phyloP scores from a whole-genome alignment of 1,140 invertebrate genomes.

The Rhizoglyphus robini region DNA sequence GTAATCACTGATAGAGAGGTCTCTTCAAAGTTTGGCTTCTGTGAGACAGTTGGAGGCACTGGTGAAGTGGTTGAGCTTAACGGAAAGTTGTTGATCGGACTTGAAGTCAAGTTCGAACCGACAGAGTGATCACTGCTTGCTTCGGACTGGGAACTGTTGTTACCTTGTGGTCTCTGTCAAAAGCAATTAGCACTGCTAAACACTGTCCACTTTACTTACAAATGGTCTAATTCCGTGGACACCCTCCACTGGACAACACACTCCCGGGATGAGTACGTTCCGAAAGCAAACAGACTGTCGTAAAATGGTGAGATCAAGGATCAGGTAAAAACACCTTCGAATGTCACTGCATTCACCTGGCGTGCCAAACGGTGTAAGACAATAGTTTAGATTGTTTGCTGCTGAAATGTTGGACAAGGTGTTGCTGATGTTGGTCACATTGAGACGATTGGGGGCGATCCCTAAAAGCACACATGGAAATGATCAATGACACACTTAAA shows the following conservation, averaged over 20 bases:
- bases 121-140: background rate
- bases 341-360: conserved; percentile 72
- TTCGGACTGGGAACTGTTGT: background rate
- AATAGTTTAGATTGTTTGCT: conserved; percentile 17
- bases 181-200: conserved; percentile 16
- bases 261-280: conserved; percentile 73
- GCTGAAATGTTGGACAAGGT: background rate
- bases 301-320: conserved; percentile 63
- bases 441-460: conserved; percentile 2
- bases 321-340: conserved; percentile 67
- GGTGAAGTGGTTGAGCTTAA: background rate
- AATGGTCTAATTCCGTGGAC: conserved; percentile 1
- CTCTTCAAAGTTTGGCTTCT: background rate
- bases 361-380: conserved; percentile 53
- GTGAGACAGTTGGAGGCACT: background rate
- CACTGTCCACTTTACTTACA: conserved; percentile 12
- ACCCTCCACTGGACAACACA: conserved; percentile 56
- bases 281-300: conserved; percentile 80
- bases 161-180: background rate
- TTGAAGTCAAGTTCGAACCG: background rate
- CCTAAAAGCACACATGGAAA: background rate
- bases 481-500: background rate
- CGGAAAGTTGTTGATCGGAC: too few relatives aligned
- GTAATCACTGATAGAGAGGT: background rate
- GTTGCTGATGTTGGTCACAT: background rate